These are phyloP conservation scores for Kuschelorhynchus macadamiae DNA, from an alignment of 2,888 invertebrate genomes.

Conservation along the genomic window DNA sequence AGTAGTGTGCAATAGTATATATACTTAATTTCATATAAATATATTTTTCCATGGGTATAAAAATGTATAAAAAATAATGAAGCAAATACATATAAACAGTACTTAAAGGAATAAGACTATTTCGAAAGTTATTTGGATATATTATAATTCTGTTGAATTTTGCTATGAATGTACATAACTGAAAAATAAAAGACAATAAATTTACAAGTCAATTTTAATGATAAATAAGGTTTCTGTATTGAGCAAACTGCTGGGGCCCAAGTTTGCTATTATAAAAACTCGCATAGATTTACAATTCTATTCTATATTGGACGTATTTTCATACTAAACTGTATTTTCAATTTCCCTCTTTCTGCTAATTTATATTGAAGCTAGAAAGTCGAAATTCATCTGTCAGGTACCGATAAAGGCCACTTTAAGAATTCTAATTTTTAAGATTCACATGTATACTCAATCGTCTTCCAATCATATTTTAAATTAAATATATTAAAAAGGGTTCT, in stretches of 20 bases:
- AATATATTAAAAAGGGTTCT: neutral
- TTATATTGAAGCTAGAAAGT: slow-evolving; percentile 17
- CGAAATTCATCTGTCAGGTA: neutral
- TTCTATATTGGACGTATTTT: slow-evolving; percentile 34
- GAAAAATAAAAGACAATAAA: slow-evolving; percentile 57
- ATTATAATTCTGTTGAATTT: slow-evolving; percentile 8
- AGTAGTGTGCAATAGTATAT: too few relatives aligned
- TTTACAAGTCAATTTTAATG: slow-evolving; percentile 58
- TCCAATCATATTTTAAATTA: neutral
- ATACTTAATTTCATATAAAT: too few relatives aligned
- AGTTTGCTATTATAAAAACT: slow-evolving; percentile 61
- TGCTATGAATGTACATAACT: slow-evolving; percentile 37
- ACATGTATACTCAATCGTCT: slow-evolving; percentile 2
- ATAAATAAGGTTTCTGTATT: slow-evolving; percentile 59
- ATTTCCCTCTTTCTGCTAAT: slow-evolving; percentile 3
- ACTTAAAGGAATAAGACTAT: too few relatives aligned
- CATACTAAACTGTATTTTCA: slow-evolving; percentile 25
- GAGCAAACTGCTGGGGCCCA: slow-evolving; percentile 64
- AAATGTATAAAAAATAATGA: too few relatives aligned
- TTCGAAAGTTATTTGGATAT: neutral
- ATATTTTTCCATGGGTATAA: too few relatives aligned
- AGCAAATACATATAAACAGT: too few relatives aligned
- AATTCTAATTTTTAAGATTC: too few relatives aligned
- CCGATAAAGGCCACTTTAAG: too few relatives aligned
- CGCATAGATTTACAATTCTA: slow-evolving; percentile 18